Conservation (phyloP, 1,140 invertebrate genomes). For the Phymorhynchus buccinoides region DNA sequence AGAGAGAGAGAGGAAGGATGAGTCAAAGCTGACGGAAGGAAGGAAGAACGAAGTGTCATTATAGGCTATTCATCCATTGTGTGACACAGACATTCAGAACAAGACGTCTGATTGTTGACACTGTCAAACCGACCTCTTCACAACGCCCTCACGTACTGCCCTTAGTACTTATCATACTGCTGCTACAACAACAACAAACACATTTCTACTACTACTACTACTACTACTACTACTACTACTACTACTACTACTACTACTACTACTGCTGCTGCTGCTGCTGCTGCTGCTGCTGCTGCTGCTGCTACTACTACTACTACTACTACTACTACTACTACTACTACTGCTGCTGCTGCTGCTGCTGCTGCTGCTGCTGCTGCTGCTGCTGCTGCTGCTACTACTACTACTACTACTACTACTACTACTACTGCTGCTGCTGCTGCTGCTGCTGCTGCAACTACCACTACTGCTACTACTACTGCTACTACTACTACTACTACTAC, state of each 20-base stretch:
- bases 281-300: slow-evolving; percentile 12
- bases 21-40: too few species aligned
- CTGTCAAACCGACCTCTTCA: not conserved
- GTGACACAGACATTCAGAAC: too few species aligned
- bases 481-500: not conserved
- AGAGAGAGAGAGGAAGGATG: too few species aligned
- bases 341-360: not conserved
- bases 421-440: not conserved
- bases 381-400: not conserved
- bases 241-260: not conserved
- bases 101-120: not conserved
- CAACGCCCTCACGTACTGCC: not conserved
- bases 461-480: not conserved
- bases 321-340: not conserved
- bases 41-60: too few species aligned
- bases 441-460: not conserved
- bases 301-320: slow-evolving; percentile 14
- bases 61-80: too few species aligned
- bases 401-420: not conserved
- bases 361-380: not conserved
- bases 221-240: not conserved
- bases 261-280: slow-evolving; percentile 10
- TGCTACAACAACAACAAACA: not conserved
- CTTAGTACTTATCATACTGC: not conserved
- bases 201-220: not conserved